These are phyloP conservation scores for Hormiphora californensis DNA, from an alignment of 37 sponge, comb jelly and placozoan species.

Conservation along the genomic window DNA sequence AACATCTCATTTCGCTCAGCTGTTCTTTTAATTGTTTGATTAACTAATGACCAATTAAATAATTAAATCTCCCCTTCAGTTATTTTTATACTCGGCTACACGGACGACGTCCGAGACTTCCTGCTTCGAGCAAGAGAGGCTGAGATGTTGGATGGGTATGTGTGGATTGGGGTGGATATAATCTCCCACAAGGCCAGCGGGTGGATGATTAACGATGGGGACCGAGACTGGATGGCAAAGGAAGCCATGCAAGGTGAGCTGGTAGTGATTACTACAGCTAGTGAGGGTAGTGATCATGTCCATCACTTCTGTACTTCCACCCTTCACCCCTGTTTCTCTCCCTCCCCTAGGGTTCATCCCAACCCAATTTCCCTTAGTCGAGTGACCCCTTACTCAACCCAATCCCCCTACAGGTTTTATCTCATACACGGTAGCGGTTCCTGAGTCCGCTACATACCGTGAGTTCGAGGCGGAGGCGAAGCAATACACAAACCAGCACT, in stretches of 20 bases:
- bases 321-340: too few relatives aligned
- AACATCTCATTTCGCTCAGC: not conserved
- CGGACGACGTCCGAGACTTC: not conserved
- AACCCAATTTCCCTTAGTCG: too few relatives aligned
- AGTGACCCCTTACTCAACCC: too few relatives aligned
- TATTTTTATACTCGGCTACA: not conserved
- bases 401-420: slow-evolving; percentile 39
- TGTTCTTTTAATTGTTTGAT: not conserved
- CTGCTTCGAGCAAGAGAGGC: not conserved
- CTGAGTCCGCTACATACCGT: not conserved
- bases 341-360: too few relatives aligned
- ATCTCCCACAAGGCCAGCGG: too few relatives aligned
- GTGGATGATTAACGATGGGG: too few relatives aligned
- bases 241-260: too few relatives aligned
- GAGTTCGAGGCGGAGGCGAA: not conserved
- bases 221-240: too few relatives aligned
- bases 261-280: too few relatives aligned
- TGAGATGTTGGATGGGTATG: not conserved
- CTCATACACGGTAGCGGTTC: not conserved
- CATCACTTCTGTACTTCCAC: too few relatives aligned
- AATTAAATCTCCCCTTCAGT: not conserved
- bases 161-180: not conserved
- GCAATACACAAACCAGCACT: not conserved
- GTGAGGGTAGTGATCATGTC: too few relatives aligned
- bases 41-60: not conserved